Evolutionary conservation across 2,888 invertebrate species (phyloP), one percentile per base, ranked within the genome.

Genomic region (Platycheirus rosarum): DNA sequence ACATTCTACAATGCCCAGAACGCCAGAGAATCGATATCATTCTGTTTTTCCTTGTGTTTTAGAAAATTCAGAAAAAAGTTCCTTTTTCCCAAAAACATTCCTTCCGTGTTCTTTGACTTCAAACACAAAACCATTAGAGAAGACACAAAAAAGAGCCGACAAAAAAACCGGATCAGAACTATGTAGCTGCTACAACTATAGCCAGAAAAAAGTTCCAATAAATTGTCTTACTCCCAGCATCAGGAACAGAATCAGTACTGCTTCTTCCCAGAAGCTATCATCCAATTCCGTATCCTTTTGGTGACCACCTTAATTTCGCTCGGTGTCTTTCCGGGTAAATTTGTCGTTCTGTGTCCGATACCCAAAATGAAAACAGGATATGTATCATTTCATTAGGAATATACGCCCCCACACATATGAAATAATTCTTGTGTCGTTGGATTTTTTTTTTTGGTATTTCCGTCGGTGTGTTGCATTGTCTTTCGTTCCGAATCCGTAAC

Each of bases 381-480:
- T 82, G 82, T 76, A 77, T 82, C 82, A 82, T 82, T 82, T 82
- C 82, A 82, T 82, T 82, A 77, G 73, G 57, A 73, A 49, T 29
- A 55, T 29, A 71, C 82, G 68, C 82, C 77, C 71, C 62, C 35
- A 71, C 66, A 82, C 63, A 51, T n/a, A n/a, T 57, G 32, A 55
- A 62, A 76, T 77, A 63, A 80, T 80, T 66, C 57, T 20, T 70
- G 46, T 51, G 29, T 37, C 42, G 20, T 35, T 40, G 44, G 32
- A 14, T 23, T 53, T 37, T 26, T 4, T 26, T 48, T 13, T 20
- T 14, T 13, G 0, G 2, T 0, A 16, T 2, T 13, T 23, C 13
- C 8, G 2, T 18, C 29, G 5, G 18, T 26, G n/a, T 23, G 7
- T 20, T 40, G 18, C 37, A 26, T 60, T 44, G 42, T 29, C 29